Evolutionary conservation across 2,888 invertebrate genomes (phyloP).

Genomic region (Harpalus rufipes): DNA sequence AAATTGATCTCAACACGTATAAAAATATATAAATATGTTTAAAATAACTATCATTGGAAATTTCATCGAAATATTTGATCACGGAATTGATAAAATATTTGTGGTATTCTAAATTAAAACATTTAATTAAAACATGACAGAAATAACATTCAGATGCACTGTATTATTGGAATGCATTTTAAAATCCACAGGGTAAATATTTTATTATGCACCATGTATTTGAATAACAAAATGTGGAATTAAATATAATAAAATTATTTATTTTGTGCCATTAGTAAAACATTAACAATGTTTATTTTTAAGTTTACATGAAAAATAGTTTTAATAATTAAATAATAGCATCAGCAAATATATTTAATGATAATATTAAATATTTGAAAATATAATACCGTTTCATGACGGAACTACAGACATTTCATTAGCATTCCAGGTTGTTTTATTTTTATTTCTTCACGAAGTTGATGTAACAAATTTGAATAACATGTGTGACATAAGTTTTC

Average conservation of each 20-base stretch:
- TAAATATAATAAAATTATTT: slow-evolving; percentile 1
- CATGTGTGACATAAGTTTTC: too few species aligned
- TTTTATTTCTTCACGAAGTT: too few species aligned
- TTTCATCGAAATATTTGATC: neutral
- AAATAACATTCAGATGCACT: neutral
- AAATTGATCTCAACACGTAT: too few species aligned
- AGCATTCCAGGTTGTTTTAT: too few species aligned
- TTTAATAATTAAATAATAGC: neutral
- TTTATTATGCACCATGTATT: neutral
- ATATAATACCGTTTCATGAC: too few species aligned
- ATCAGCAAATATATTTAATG: too few species aligned
- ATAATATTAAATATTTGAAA: too few species aligned
- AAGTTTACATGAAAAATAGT: neutral
- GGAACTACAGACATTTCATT: too few species aligned
- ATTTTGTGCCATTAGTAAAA: neutral
- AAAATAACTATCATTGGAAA: too few species aligned
- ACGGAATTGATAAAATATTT: neutral
- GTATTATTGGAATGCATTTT: neutral
- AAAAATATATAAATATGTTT: too few species aligned
- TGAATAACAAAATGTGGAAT: neutral
- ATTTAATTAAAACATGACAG: neutral
- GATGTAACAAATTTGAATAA: too few species aligned
- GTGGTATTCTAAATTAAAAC: neutral
- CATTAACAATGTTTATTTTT: neutral
- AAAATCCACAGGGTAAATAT: neutral